A percentile compares a stretch with the other conserved stretches of the same genome.
phyloP scores from a whole-genome alignment of 2,797 vertebrate genomes.

The Stomatorhinus walkeri region DNA sequence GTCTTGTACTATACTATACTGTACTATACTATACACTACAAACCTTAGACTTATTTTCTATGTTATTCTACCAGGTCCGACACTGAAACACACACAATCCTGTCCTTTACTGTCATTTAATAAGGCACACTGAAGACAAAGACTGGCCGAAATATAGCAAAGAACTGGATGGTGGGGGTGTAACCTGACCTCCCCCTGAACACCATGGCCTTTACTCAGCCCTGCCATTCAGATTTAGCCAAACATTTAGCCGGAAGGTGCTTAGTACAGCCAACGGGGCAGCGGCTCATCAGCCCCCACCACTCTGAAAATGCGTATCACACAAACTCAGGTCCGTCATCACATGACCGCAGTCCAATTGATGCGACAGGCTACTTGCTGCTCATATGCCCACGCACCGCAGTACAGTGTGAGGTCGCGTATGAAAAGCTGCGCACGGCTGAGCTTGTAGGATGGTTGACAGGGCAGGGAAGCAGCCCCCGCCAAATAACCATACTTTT shows the following conservation, averaged over 20 bases:
- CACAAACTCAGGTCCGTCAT: not conserved
- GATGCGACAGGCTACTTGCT: no score
- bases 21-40: not conserved
- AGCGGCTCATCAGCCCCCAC: not conserved
- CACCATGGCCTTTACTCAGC: conserved; percentile 49
- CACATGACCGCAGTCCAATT: not conserved
- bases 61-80: not conserved
- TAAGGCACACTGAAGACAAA: not conserved
- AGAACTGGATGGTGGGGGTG: not conserved
- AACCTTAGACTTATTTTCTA: not conserved
- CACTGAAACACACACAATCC: not conserved
- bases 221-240: conserved; percentile 43
- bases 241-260: conserved; percentile 4
- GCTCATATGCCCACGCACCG: not conserved
- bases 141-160: not conserved
- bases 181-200: conserved; percentile 19
- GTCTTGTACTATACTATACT: not conserved
- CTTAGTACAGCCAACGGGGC: not conserved
- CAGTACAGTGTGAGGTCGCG: not conserved
- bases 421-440: not conserved
- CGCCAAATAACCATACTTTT: not conserved
- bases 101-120: not conserved
- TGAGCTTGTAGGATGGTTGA: not conserved
- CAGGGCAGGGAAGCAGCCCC: not conserved
- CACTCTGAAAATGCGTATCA: not conserved